Base-by-base conservation (phyloP, 2,113 vertebrate species). In the Coptodon rendalli region DNA sequence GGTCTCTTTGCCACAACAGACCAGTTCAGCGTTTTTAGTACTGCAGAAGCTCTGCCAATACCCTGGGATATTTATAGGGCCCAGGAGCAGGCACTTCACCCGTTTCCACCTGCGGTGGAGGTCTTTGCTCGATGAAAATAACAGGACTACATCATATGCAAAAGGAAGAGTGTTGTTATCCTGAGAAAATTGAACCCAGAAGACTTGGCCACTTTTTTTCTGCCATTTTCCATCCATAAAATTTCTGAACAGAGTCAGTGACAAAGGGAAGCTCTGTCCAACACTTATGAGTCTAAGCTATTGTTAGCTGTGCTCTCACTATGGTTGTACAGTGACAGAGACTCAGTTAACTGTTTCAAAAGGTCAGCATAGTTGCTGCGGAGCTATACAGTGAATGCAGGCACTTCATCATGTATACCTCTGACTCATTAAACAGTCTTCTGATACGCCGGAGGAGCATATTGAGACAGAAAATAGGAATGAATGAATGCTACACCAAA, bases 1-100 rank as follows among this genome's bases (percentile, higher is more conserved):
- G 61, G 34, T 66, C 61, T 66, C 31, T 66, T 66, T 38, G 61
- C 31, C 34, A 38, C 61, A 66, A 66, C 38, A 71, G 66, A 71
- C 66, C 38, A 43, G 22, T 10, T 24, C 66, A 71, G 66, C 1
- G 1, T 16, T 24, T 71, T 71, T 24, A 45, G n/a, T 43, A 71
- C 66, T 71, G 66, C 38, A 45, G 66, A 27, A 43, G 38, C 66
- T 9, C 38, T 27, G 12, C 38, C 38, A 45, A 27, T 45, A 0
- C 38, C n/a, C 7, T 43, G 66, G 22, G 68, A 45, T 27, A 45
- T 43, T 27, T 45, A 24, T 45, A 45, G n/a, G 68, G 22, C 38
- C 68, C 13, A 45, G 38, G 66, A 71, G 66, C 13, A 73, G 61
- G 11, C 61, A 66, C 34, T 66, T 38, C 61, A n/a, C 12, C 38